phyloP scores from a whole-genome alignment of 2,797 vertebrate genomes.

The Agapornis canus region DNA sequence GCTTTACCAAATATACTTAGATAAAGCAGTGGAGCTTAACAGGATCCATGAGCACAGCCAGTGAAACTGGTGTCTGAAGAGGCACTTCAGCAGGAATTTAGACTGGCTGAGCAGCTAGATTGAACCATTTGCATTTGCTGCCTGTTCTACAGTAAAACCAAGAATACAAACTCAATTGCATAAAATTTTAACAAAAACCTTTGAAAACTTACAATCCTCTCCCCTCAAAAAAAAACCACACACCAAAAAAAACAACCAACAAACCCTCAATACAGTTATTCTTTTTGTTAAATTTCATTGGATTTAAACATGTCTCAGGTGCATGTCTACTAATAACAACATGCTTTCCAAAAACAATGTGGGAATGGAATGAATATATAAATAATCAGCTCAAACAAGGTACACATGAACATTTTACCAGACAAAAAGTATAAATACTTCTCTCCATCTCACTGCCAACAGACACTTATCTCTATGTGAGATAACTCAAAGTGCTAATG shows the following conservation, averaged over 20 bases:
- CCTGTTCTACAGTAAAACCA: neutral
- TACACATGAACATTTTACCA: neutral
- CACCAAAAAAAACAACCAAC: neutral
- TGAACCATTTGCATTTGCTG: neutral
- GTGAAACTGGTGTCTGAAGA: neutral
- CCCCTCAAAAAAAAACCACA: neutral
- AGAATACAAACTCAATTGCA: neutral
- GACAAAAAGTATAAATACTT: neutral
- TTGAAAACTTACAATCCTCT: neutral
- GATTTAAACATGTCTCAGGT: neutral
- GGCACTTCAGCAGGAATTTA: neutral
- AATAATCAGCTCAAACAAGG: neutral
- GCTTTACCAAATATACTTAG: neutral
- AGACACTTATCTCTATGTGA: neutral
- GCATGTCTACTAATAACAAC: neutral
- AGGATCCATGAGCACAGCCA: rapidly evolving
- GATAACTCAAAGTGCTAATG: neutral
- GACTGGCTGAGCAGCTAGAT: neutral
- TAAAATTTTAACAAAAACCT: constrained; percentile 2
- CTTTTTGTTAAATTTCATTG: neutral
- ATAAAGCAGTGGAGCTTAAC: neutral
- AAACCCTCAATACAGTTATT: neutral
- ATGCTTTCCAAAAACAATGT: neutral
- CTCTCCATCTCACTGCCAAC: neutral
- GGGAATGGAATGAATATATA: neutral